Percentiles rank a stretch among this genome's conserved stretches.
Evolutionary conservation across 2,888 invertebrate species (phyloP).

Genomic region (Cecidostiba fungosa): DNA sequence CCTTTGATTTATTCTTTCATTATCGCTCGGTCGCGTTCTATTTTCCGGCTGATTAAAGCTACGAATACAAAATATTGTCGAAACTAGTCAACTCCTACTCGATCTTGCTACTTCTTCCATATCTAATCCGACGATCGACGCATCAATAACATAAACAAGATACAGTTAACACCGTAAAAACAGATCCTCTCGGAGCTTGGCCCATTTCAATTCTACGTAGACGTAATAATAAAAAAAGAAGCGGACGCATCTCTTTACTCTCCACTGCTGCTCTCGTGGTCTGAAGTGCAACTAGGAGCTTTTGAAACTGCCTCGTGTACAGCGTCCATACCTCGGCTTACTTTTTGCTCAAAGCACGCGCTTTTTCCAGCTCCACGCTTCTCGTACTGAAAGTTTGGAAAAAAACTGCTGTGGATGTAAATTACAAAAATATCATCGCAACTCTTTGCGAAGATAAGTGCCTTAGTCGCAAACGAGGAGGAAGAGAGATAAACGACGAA

Average conservation of each 20-base stretch:
- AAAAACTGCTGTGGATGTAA: not conserved
- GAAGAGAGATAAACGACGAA: not conserved
- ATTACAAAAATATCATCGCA: not conserved
- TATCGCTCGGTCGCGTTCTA: conserved; percentile 13
- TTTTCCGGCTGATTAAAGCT: not conserved
- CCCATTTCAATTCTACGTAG: not conserved
- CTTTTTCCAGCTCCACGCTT: not conserved
- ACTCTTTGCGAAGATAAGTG: not conserved
- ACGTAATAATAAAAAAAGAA: not conserved
- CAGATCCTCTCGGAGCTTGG: not conserved
- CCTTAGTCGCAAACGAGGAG: conserved; percentile 1
- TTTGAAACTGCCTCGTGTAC: conserved; percentile 23
- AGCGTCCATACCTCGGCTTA: conserved; percentile 20
- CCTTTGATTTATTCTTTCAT: conserved; percentile 48
- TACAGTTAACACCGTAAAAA: not conserved
- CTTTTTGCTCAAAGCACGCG: conserved; percentile 15
- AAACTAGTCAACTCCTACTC: not conserved
- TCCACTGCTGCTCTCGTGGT: not conserved
- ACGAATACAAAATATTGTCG: not conserved
- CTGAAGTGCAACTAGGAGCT: not conserved
- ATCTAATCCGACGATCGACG: not conserved
- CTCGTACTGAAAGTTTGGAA: not conserved
- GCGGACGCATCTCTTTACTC: not conserved
- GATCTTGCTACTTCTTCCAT: not conserved
- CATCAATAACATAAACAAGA: not conserved